phyloP scores from a whole-genome alignment of 2,113 vertebrate genomes.

The Aptenodytes forsteri region DNA sequence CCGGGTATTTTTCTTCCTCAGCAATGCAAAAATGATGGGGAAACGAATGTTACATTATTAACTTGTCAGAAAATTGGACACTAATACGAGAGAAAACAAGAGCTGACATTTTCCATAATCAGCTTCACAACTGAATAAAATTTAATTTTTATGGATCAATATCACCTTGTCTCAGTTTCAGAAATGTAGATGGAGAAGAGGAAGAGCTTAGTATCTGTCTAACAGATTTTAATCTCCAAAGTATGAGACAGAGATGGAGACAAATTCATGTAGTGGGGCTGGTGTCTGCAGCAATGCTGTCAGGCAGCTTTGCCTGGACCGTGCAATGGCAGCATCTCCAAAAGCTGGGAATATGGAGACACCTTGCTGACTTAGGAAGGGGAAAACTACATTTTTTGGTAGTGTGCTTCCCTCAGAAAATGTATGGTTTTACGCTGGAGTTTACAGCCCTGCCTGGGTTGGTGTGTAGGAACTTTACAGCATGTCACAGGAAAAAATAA shows the following conservation, averaged over 20 bases:
- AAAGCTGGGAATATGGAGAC: background rate
- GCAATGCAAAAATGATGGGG: slow-evolving; percentile 9
- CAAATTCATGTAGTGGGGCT: background rate
- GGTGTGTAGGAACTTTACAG: background rate
- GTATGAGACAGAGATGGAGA: background rate
- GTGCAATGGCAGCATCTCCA: background rate
- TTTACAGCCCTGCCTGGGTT: background rate
- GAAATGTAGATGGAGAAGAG: background rate
- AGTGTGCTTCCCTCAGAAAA: background rate
- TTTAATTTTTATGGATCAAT: slow-evolving; percentile 40
- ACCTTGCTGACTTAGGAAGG: background rate
- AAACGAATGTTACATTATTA: slow-evolving; percentile 15
- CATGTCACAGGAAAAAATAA: background rate
- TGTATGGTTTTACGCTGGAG: background rate
- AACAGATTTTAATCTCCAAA: background rate
- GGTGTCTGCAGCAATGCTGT: background rate
- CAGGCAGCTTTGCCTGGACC: background rate
- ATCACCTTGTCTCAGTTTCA: slow-evolving; percentile 56
- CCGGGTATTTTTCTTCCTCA: background rate
- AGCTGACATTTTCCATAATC: slow-evolving; percentile 46
- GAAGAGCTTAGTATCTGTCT: background rate
- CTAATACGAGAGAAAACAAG: background rate
- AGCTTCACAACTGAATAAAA: slow-evolving; percentile 21
- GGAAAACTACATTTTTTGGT: background rate
- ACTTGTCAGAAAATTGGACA: slow-evolving; percentile 24